phyloP scores from a whole-genome alignment of 2,113 vertebrate species.

The Atrichornis clamosus region DNA sequence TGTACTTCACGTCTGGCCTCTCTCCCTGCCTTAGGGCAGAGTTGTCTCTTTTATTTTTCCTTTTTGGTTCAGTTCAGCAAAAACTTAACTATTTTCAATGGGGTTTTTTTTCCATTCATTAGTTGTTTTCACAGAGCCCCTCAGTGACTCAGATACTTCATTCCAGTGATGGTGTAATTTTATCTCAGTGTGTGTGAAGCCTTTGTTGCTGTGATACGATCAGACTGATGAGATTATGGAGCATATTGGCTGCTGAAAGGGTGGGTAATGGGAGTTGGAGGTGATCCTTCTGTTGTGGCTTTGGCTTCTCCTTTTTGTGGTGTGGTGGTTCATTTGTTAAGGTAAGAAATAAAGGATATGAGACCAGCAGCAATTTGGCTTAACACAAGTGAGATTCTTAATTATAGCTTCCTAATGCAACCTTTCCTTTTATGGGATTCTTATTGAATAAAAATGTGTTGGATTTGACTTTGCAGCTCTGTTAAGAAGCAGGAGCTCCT shows the following conservation, averaged over 20 bases:
- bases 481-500: not conserved
- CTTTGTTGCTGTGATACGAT: not conserved
- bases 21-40: not conserved
- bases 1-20: not conserved
- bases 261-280: not conserved
- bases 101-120: not conserved
- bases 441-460: not conserved
- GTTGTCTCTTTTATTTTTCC: not conserved
- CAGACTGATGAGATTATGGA: not conserved
- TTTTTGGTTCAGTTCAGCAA: not conserved
- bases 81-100: not conserved
- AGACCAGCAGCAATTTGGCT: not conserved
- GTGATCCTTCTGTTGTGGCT: constrained; percentile 11
- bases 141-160: not conserved
- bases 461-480: not conserved
- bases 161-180: not conserved
- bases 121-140: not conserved
- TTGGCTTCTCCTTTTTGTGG: not conserved
- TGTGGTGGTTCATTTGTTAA: not conserved
- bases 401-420: not conserved
- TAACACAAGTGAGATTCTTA: not conserved
- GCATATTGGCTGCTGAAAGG: not conserved
- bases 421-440: not conserved
- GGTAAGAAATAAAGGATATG: not conserved
- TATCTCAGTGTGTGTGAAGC: not conserved